phyloP scores from a whole-genome alignment of 2,888 invertebrate species.

The Agrypnus murinus region DNA sequence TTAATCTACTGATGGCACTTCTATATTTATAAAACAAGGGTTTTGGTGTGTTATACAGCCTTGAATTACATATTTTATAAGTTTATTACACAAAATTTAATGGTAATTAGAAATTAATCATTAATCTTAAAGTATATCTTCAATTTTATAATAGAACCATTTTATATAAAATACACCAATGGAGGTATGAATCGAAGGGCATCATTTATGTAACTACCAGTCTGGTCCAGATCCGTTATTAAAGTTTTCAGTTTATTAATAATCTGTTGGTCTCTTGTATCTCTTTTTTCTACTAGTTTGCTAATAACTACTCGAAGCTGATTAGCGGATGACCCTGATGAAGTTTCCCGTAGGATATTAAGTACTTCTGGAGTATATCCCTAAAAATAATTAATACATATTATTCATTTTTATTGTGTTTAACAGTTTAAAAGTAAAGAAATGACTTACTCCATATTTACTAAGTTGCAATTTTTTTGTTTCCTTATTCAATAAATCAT shows the following conservation, averaged over 20 bases:
- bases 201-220: constrained; percentile 74
- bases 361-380: constrained; percentile 78
- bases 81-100: too few species aligned
- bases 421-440: too few species aligned
- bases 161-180: too few species aligned
- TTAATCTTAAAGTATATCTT: too few species aligned
- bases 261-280: constrained; percentile 76
- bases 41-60: too few species aligned
- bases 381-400: constrained; percentile 64
- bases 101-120: too few species aligned
- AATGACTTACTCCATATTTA: constrained; percentile 77
- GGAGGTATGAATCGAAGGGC: constrained; percentile 77
- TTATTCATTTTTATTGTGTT: constrained; percentile 14
- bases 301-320: constrained; percentile 76
- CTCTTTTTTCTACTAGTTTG: constrained; percentile 75
- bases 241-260: constrained; percentile 75
- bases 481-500: constrained; percentile 79
- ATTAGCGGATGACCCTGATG: constrained; percentile 75
- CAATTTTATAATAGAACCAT: too few species aligned
- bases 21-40: too few species aligned
- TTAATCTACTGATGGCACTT: too few species aligned
- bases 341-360: constrained; percentile 73
- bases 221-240: constrained; percentile 74
- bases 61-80: too few species aligned
- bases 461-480: constrained; percentile 78